Base-by-base conservation (phyloP, 2,888 invertebrate genomes). In the Smittia sp. region DNA sequence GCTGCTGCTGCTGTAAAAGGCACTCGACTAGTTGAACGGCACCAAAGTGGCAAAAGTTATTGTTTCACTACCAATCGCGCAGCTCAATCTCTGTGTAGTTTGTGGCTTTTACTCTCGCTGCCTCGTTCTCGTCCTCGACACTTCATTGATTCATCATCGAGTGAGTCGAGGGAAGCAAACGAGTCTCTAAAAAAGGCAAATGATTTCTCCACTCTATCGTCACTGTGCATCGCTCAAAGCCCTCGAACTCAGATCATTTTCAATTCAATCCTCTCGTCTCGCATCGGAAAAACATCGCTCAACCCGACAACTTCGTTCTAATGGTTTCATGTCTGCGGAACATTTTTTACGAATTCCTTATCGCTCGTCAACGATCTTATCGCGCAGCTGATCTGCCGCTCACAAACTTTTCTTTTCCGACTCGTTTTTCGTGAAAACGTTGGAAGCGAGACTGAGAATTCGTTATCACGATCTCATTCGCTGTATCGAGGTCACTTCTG, bases 331-430 rank as follows among this genome's bases (percentile, higher is more conserved):
- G 58, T 58, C 22, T 58, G 58, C 7, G 18, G 22, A 58, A 20
- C 20, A 58, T 58, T 58, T 58, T 58, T 58, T 58, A 58, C 58
- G 58, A 58, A 58, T 58, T 58, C 9, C 58, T 58, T 58, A 58
- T 58, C 58, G 4, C 1, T 3, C 58, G 58, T 15, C 58, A 58
- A 22, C 58, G 20, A 58, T 58, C 58, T 58, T 18, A 58, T 58
- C 58, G 18, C 9, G 18, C 6, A 22, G 22, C 18, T 9, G 58
- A 58, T 58, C 58, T 58, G 58, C 58, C 58, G 20, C 18, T 58
- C 22, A 18, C 58, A 58, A 58, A 58, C 9, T 18, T 58, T 58
- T 22, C 18, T 20, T 22, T 58, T 58, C 9, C 22, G 9, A 46
- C 15, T 46, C 46, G 46, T 46, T 46, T 46, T 58, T 58, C 58